phyloP scores from a whole-genome alignment of 2,113 vertebrate species.

The Acinonyx jubatus region DNA sequence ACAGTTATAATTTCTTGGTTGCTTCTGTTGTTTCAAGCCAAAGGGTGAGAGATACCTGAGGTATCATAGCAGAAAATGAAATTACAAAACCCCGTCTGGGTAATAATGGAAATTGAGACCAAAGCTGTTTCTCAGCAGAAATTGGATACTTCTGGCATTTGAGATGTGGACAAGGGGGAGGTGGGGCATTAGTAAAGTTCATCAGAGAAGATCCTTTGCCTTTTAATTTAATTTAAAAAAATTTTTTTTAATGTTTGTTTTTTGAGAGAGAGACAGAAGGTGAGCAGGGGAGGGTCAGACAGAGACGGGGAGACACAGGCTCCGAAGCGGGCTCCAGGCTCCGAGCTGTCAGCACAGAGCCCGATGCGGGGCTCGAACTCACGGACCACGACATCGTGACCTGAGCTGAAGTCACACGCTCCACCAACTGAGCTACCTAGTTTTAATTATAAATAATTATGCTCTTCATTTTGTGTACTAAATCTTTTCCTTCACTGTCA shows the following conservation, averaged over 20 bases:
- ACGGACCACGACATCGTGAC: neutral
- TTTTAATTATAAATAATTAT: slow-evolving; percentile 52
- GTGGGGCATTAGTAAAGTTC: neutral
- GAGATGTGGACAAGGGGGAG: neutral
- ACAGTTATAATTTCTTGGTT: slow-evolving; percentile 30
- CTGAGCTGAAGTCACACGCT: neutral
- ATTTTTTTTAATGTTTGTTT: neutral
- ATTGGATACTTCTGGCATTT: neutral
- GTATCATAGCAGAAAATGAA: neutral
- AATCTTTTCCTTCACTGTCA: slow-evolving; percentile 28
- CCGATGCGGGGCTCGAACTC: rapidly evolving
- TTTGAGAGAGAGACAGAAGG: neutral
- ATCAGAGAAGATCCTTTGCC: neutral
- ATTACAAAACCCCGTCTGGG: neutral
- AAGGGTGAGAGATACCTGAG: slow-evolving; percentile 15
- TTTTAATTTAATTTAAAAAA: too few relatives aligned
- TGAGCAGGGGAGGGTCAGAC: too few relatives aligned
- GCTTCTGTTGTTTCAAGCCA: slow-evolving; percentile 30
- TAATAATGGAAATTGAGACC: slow-evolving; percentile 32
- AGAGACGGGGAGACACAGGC: neutral
- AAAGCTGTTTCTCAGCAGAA: slow-evolving; percentile 36
- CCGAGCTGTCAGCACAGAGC: neutral
- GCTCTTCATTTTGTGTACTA: slow-evolving; percentile 37
- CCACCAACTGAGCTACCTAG: too few relatives aligned
- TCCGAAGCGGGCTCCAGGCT: neutral